phyloP scores from a whole-genome alignment of 2,797 vertebrate species.

The Diplodus puntazzo region DNA sequence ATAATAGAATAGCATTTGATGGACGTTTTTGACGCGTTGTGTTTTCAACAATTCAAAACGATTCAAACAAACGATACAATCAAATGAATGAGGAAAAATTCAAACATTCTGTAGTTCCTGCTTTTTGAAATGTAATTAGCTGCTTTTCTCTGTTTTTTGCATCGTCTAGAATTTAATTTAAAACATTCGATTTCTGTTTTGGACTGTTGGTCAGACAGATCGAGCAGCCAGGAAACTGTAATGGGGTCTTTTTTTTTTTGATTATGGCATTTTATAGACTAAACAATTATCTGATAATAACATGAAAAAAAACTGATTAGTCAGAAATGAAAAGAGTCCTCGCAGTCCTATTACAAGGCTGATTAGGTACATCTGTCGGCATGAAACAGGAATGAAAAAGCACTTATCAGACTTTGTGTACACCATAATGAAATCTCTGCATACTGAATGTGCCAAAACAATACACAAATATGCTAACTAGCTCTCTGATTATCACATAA shows the following conservation, averaged over 20 bases:
- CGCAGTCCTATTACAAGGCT: slow-evolving; percentile 19
- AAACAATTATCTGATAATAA: slow-evolving; percentile 13
- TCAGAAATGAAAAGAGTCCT: neutral
- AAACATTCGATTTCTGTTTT: neutral
- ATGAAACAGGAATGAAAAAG: slow-evolving; percentile 1
- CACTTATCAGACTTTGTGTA: slow-evolving; percentile 9
- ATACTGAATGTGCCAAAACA: slow-evolving; percentile 2
- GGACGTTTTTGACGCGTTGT: neutral
- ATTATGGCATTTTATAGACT: slow-evolving; percentile 2
- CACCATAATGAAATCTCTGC: neutral
- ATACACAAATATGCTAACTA: neutral
- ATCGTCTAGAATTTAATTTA: slow-evolving; percentile 1
- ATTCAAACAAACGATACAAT: neutral
- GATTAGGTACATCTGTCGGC: neutral
- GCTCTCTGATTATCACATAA: slow-evolving; percentile 9
- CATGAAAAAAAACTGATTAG: slow-evolving; percentile 7
- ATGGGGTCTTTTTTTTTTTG: slow-evolving; percentile 1
- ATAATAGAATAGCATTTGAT: neutral
- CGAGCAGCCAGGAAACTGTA: neutral
- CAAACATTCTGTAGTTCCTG: neutral
- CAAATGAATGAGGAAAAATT: neutral
- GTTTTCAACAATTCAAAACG: neutral
- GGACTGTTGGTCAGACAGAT: slow-evolving; percentile 8
- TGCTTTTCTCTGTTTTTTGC: neutral
- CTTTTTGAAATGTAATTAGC: neutral